Evolutionary conservation across 2,797 vertebrate genomes (phyloP).

Genomic region (Lutjanus campechanus): DNA sequence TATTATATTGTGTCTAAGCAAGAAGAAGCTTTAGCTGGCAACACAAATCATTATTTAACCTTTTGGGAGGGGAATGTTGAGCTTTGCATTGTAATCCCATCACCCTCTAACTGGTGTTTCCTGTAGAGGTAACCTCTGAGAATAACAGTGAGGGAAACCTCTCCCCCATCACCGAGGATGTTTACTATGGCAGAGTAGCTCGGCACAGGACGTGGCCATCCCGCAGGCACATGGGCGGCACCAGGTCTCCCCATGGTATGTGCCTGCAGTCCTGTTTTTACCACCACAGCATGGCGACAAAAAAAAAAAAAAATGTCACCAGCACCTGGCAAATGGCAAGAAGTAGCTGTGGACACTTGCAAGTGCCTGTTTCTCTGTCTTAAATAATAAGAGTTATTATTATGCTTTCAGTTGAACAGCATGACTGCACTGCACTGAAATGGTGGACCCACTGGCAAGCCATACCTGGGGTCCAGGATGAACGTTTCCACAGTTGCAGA

Average conservation of each 20-base stretch:
- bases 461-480: slow-evolving; percentile 66
- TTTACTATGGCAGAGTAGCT: slow-evolving; percentile 90
- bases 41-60: slow-evolving; percentile 9
- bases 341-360: slow-evolving; percentile 75
- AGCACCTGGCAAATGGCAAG: slow-evolving; percentile 58
- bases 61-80: slow-evolving; percentile 48
- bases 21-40: slow-evolving; percentile 15
- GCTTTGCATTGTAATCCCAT: slow-evolving; percentile 73
- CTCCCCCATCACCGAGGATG: slow-evolving; percentile 89
- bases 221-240: slow-evolving; percentile 83
- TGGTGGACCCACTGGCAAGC: slow-evolving; percentile 68
- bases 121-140: slow-evolving; percentile 94
- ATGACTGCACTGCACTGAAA: slow-evolving; percentile 85
- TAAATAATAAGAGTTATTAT: slow-evolving; percentile 61
- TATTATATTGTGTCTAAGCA: slow-evolving; percentile 21
- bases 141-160: slow-evolving; percentile 94
- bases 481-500: slow-evolving; percentile 69
- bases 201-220: slow-evolving; percentile 88
- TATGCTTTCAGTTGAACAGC: slow-evolving; percentile 79
- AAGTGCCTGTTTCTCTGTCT: slow-evolving; percentile 73
- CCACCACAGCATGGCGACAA: slow-evolving; percentile 71
- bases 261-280: slow-evolving; percentile 75
- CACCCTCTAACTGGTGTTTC: slow-evolving; percentile 86
- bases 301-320: slow-evolving; percentile 48
- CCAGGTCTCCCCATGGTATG: slow-evolving; percentile 90